phyloP scores from a whole-genome alignment of 2,113 vertebrate genomes.

The Cariama cristata region DNA sequence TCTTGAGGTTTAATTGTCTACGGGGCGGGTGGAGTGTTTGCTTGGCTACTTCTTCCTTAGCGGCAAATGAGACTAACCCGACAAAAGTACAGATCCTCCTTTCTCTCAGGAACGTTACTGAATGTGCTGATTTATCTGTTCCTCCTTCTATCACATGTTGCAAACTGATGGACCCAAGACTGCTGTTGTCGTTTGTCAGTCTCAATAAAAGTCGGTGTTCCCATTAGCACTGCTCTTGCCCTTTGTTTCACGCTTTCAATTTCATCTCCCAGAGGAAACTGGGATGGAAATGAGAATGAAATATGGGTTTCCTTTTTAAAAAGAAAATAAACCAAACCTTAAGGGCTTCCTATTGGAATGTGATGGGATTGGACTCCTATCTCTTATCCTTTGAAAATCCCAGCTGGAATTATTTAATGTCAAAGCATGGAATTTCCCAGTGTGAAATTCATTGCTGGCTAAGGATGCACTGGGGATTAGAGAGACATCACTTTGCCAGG shows the following conservation, averaged over 20 bases:
- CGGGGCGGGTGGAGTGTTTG: background rate
- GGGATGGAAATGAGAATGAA: slow-evolving; percentile 21
- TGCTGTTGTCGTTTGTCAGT: background rate
- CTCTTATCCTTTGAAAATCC: slow-evolving; percentile 48
- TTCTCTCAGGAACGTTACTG: background rate
- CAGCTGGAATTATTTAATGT: slow-evolving; percentile 64
- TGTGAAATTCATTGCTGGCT: slow-evolving; percentile 57
- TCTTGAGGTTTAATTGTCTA: background rate
- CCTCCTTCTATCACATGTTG: background rate
- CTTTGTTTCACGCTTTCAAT: background rate
- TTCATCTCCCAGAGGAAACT: background rate
- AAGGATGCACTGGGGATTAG: slow-evolving; percentile 50
- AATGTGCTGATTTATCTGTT: background rate
- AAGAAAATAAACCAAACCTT: slow-evolving; percentile 36
- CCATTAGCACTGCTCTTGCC: background rate
- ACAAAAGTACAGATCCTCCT: background rate
- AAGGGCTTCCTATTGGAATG: slow-evolving; percentile 48
- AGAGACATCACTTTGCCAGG: slow-evolving; percentile 35
- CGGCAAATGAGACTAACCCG: background rate
- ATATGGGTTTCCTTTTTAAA: slow-evolving; percentile 10
- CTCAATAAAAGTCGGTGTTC: background rate
- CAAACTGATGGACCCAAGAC: background rate
- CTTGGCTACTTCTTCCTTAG: background rate
- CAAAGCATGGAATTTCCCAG: slow-evolving; percentile 58
- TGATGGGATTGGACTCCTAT: slow-evolving; percentile 3